phyloP scores from a whole-genome alignment of 2,113 vertebrate genomes.

The Barnardius zonarius region DNA sequence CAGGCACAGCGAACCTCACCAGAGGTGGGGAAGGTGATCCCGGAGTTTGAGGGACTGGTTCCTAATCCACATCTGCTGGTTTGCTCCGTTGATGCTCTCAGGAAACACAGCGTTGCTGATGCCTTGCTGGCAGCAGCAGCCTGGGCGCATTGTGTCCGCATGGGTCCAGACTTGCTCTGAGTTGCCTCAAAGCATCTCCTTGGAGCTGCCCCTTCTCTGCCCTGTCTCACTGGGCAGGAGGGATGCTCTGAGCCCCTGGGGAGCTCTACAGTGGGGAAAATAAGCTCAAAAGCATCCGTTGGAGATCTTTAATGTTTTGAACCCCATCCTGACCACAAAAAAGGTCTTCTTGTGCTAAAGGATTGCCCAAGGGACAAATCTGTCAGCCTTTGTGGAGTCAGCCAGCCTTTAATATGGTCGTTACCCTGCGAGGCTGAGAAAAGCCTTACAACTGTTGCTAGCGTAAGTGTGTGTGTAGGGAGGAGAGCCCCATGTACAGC shows the following conservation, averaged over 20 bases:
- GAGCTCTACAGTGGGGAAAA: accelerated
- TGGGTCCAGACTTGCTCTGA: accelerated
- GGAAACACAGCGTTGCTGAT: accelerated
- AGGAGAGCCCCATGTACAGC: neutral
- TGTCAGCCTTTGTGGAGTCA: neutral
- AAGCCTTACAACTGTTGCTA: neutral
- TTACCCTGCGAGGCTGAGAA: neutral
- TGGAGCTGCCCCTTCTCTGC: neutral
- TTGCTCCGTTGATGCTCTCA: neutral
- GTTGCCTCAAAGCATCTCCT: neutral
- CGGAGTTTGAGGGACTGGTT: neutral
- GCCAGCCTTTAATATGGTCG: neutral
- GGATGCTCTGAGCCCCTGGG: neutral
- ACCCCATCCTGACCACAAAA: neutral
- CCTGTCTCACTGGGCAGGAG: neutral
- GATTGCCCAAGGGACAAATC: neutral
- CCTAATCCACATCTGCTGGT: neutral
- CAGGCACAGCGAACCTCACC: neutral
- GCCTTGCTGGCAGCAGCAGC: neutral
- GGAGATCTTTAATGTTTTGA: neutral
- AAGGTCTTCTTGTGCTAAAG: neutral
- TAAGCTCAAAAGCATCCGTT: neutral
- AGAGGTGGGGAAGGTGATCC: neutral
- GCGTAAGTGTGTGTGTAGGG: accelerated
- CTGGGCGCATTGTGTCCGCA: accelerated